Percentiles rank a stretch among this genome's conserved stretches.
phyloP scores from a whole-genome alignment of 2,888 invertebrate genomes.

The Eilema sororculum region DNA sequence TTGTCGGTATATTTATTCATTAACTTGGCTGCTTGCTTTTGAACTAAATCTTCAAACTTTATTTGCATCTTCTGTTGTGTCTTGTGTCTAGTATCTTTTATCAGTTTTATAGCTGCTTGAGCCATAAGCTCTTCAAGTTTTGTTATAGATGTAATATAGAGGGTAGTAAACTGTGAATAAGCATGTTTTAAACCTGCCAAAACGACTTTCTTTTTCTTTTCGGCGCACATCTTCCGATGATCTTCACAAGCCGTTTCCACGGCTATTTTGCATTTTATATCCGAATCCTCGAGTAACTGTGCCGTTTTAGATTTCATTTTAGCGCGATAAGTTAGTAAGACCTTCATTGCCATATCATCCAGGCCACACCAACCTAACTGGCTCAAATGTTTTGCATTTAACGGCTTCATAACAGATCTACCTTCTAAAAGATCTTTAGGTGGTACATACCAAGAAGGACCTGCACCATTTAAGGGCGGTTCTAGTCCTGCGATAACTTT shows the following conservation, averaged over 20 bases:
- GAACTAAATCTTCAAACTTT: slow-evolving; percentile 59
- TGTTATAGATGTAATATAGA: slow-evolving; percentile 66
- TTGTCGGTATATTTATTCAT: slow-evolving; percentile 66
- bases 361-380: slow-evolving; percentile 70
- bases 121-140: slow-evolving; percentile 69
- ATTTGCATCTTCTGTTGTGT: slow-evolving; percentile 63
- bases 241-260: slow-evolving; percentile 52
- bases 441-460: slow-evolving; percentile 74
- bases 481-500: slow-evolving; percentile 76
- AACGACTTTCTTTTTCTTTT: slow-evolving; percentile 56
- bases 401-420: slow-evolving; percentile 68
- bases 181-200: slow-evolving; percentile 64
- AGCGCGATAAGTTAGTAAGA: slow-evolving; percentile 58
- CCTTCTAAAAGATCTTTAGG: slow-evolving; percentile 71
- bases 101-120: slow-evolving; percentile 66
- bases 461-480: slow-evolving; percentile 76
- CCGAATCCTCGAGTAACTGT: slow-evolving; percentile 58
- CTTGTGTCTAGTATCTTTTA: slow-evolving; percentile 59
- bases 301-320: slow-evolving; percentile 60
- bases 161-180: slow-evolving; percentile 62
- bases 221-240: slow-evolving; percentile 57
- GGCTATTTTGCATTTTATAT: slow-evolving; percentile 63
- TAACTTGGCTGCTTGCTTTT: slow-evolving; percentile 68
- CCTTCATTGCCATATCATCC: slow-evolving; percentile 57
- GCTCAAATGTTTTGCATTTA: slow-evolving; percentile 61